Base-by-base conservation (phyloP, 1,140 invertebrate genomes). In the Drosophila azteca region DNA sequence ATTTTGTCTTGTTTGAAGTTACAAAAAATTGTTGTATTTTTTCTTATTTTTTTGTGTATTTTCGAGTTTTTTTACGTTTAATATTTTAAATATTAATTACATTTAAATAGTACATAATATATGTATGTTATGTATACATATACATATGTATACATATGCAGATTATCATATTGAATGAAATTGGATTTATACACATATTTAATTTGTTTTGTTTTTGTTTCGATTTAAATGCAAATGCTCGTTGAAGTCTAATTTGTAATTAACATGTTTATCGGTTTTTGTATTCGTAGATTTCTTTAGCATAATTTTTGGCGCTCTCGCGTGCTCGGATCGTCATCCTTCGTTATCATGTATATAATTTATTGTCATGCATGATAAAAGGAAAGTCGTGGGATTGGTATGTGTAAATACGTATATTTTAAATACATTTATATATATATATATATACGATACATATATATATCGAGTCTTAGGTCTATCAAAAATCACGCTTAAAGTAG, bases 321-420 rank as follows among this genome's bases (percentile, higher is more conserved):
- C 73, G 61, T 84, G 41, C 46, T 57, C 49, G 24, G 39, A 41
- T 55, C 51, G 53, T 63, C 51, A 62, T 63, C 68, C 11, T 74
- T 65, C 8, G 58, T 74, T 74, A 74, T 35, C 70, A 74, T 74
- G 70, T 74, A 74, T 73, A 74, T 88, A 77, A 79, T 77, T 79
- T 88, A 88, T 88, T 88, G 83, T 88, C 83, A 88, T 88, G 83
- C 83, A 88, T 88, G 83, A 88, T 88, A 88, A 88, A 88, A 55
- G 62, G 59, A 73, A 63, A 71, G 52, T 70, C 63, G 46, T 49
- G 57, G 49, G 61, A 80, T 67, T 61, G 45, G 61, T 79, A 62
- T 53, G n/a, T 74, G 60, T 75, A 65, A 66, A 75, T 71, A 71
- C 31, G 41, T 60, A 45, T 72, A 57, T 61, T 45, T 69, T 54